Evolutionary conservation across 2,797 vertebrate species (phyloP), one percentile per base, ranked within the genome.

Genomic region (Sebastes hopkinsi): DNA sequence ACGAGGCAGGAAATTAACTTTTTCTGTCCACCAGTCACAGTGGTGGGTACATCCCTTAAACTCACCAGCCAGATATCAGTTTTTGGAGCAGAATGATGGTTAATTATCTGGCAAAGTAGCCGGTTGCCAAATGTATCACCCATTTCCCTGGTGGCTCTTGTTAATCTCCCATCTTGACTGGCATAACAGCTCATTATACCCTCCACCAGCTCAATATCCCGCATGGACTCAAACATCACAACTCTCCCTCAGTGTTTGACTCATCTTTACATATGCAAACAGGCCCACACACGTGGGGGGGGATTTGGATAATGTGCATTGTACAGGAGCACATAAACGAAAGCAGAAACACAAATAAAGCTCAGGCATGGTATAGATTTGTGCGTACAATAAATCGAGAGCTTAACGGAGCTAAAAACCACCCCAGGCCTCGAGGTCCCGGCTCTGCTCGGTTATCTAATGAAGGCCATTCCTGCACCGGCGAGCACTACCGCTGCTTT

Each of bases 391-490:
- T 87, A 88, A 90, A 92, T 55, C 30, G 66, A 46, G 72, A 78
- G 81, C 81, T 89, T 80, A 86, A 79, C 76, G 7, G 75, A 80
- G 80, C 84, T 81, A 20, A 81, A 42, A 42, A 13, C 34, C 77
- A 38, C 90, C 85, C 22, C 67, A 6, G 88, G 90, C 88, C 88
- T 73, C 2, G 3, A 67, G 75, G 83, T 74, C 87, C 66, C 77
- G 85, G 87, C 82, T 77, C 82, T 67, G 80, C 70, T 81, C 70
- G 4, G 84, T 82, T 87, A 81, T 87, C 90, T 94, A 92, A 94
- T 93, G 92, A 92, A 90, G 82, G 77, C 83, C 84, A 77, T 94
- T 85, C 89, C 89, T 81, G 90, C 88, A 87, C 80, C 87, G 86
- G 79, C 71, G 88, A 85, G 69, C 80, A 67, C 89, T 67, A 87